Evolutionary conservation across 2,113 vertebrate genomes (phyloP).

Genomic region (Rhinolophus sinicus): DNA sequence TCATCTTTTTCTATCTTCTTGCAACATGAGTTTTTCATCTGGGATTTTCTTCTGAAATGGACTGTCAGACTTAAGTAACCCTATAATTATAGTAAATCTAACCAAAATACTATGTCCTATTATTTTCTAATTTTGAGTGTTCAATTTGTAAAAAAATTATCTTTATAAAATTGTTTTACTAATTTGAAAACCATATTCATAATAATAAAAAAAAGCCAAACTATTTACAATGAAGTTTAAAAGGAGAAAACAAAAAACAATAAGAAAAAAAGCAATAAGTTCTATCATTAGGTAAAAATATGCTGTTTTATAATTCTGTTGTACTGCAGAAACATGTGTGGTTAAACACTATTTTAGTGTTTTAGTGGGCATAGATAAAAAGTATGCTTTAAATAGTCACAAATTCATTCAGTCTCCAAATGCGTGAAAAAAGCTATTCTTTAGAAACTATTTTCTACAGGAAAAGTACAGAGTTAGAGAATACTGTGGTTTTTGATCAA

Average conservation of each 20-base stretch:
- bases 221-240: not conserved
- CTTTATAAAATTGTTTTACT: not conserved
- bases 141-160: not conserved
- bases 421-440: not conserved
- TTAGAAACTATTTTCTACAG: not conserved
- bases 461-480: not conserved
- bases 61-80: not conserved
- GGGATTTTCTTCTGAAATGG: not conserved
- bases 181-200: not conserved
- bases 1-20: not conserved
- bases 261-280: not conserved
- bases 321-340: not conserved
- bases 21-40: not conserved
- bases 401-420: not conserved
- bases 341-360: not conserved
- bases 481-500: not conserved
- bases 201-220: not conserved
- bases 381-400: not conserved
- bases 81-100: not conserved
- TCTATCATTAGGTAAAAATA: not conserved
- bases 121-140: not conserved
- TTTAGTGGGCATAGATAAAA: not conserved
- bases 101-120: not conserved
- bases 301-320: not conserved
- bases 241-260: not conserved